A percentile compares a stretch with the other conserved stretches of the same genome.
Evolutionary conservation across 2,797 vertebrate species (phyloP).

Genomic region (Hippoglossus hippoglossus): DNA sequence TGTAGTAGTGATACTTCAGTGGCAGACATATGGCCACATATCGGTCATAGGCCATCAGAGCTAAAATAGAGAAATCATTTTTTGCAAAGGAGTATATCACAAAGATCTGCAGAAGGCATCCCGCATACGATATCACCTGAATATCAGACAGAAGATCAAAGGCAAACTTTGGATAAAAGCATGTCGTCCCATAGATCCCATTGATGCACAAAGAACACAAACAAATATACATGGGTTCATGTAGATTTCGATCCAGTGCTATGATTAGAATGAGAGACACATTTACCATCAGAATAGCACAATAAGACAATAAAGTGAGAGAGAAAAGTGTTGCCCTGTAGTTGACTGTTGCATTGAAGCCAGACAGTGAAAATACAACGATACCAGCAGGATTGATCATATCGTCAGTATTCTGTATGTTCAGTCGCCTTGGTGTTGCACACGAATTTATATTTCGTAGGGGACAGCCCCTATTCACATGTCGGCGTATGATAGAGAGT

Average conservation of each 20-base stretch:
- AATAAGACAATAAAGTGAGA: constrained; percentile 49
- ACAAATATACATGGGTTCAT: constrained; percentile 70
- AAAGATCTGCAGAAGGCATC: constrained; percentile 55
- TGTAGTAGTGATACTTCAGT: constrained; percentile 61
- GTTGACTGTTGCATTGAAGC: constrained; percentile 50
- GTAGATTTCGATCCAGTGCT: constrained; percentile 47
- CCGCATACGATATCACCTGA: constrained; percentile 45
- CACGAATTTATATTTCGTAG: background rate
- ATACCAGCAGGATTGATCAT: constrained; percentile 29
- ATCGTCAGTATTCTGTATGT: too few relatives aligned
- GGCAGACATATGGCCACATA: constrained; percentile 72
- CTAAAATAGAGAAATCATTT: constrained; percentile 51
- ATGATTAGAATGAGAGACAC: constrained; percentile 51
- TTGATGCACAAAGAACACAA: constrained; percentile 58
- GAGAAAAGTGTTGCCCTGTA: constrained; percentile 36
- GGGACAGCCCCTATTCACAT: background rate
- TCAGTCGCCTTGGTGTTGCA: background rate
- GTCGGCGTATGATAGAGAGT: background rate
- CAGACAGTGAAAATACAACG: constrained; percentile 52
- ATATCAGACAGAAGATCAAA: constrained; percentile 48
- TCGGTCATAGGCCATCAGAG: constrained; percentile 72
- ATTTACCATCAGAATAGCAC: constrained; percentile 49
- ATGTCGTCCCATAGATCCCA: constrained; percentile 57
- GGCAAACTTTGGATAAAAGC: constrained; percentile 62
- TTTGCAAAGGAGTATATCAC: constrained; percentile 49